Percentiles rank a stretch among this genome's conserved stretches.
Evolutionary conservation across 2,888 invertebrate genomes (phyloP).

Genomic region (Ornithoptera alexandrae): DNA sequence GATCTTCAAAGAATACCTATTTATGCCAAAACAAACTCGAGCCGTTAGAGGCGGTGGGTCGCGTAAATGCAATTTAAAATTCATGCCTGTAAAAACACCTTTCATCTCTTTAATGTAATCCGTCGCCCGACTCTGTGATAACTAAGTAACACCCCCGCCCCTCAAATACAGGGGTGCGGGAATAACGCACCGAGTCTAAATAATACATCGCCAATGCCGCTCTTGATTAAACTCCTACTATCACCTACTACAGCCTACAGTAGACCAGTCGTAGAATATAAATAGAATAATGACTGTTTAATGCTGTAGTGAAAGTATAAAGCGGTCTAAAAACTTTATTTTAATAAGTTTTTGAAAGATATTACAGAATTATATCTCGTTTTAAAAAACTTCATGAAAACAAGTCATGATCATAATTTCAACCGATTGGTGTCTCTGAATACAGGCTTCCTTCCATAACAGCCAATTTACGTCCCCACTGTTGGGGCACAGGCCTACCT

Average conservation of each 20-base stretch:
- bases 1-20: conserved; percentile 38
- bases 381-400: no score
- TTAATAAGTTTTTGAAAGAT: not conserved
- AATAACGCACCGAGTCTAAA: conserved; percentile 40
- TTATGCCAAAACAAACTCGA: conserved; percentile 35
- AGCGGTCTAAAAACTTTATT: not conserved
- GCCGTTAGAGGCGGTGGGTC: conserved; percentile 35
- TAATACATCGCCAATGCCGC: conserved; percentile 36
- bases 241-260: conserved; percentile 1
- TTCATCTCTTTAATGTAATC: conserved; percentile 65
- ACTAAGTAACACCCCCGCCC: conserved; percentile 50
- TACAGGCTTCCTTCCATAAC: no score
- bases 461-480: no score
- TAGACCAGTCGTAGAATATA: conserved; percentile 11
- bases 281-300: conserved; percentile 21
- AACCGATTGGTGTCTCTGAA: no score
- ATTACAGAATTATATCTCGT: no score
- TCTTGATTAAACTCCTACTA: conserved; percentile 26
- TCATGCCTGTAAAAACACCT: conserved; percentile 66
- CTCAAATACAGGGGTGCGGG: conserved; percentile 36
- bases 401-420: no score
- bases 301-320: not conserved
- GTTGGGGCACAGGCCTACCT: no score
- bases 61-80: conserved; percentile 65
- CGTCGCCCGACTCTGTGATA: conserved; percentile 45